Evolutionary conservation across 2,113 vertebrate genomes (phyloP).

Genomic region (Pedionomus torquatus): DNA sequence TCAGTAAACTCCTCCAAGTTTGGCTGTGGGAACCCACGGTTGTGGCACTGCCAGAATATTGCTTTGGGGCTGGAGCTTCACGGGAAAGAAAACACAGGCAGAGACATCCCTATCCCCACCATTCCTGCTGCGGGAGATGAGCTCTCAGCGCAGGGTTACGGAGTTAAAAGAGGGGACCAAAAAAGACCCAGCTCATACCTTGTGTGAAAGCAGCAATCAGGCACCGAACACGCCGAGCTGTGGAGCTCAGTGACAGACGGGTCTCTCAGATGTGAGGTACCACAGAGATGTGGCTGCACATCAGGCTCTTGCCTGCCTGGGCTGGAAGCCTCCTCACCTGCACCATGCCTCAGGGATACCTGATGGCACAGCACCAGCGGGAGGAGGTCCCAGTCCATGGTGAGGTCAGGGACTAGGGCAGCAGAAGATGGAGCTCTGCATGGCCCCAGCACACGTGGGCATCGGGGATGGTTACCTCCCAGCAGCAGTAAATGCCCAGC

Average conservation of each 20-base stretch:
- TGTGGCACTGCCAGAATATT: background rate
- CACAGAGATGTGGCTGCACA: background rate
- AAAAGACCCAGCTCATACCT: background rate
- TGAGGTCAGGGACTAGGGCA: background rate
- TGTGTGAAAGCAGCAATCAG: background rate
- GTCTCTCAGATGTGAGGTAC: background rate
- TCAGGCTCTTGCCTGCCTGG: background rate
- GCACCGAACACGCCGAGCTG: background rate
- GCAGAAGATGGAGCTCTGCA: background rate
- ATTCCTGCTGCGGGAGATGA: background rate
- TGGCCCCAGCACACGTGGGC: fast-evolving
- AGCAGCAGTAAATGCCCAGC: background rate
- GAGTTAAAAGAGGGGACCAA: background rate
- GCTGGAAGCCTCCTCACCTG: background rate
- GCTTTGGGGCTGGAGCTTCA: background rate
- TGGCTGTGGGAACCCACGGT: background rate
- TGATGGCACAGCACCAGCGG: fast-evolving
- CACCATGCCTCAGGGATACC: fast-evolving
- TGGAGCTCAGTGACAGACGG: background rate
- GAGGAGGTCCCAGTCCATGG: background rate
- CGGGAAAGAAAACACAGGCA: background rate
- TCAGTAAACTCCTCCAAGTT: background rate
- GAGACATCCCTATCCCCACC: background rate
- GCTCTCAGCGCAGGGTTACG: background rate
- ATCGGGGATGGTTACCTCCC: background rate